phyloP scores from a whole-genome alignment of 2,888 invertebrate species.

The Zygaena filipendulae region DNA sequence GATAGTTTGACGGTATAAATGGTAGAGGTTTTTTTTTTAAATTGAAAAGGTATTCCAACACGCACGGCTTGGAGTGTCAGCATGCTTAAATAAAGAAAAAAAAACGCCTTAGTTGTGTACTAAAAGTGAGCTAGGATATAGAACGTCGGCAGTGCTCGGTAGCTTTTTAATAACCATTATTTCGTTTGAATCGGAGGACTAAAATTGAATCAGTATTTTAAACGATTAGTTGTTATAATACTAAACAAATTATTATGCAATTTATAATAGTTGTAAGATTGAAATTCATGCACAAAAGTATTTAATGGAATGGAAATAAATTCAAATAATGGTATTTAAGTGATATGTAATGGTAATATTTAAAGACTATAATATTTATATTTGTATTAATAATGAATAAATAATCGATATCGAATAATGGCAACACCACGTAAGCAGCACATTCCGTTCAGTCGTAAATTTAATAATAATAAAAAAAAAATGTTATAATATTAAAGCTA shows the following conservation, averaged over 20 bases:
- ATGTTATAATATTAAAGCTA: conserved; percentile 3
- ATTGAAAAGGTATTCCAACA: too few relatives aligned
- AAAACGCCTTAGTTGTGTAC: too few relatives aligned
- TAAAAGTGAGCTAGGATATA: too few relatives aligned
- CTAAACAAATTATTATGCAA: conserved; percentile 37
- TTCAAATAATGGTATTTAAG: too few relatives aligned
- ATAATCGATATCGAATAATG: conserved; percentile 25
- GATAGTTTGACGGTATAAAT: conserved; percentile 24
- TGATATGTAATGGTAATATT: too few relatives aligned
- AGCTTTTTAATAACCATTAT: too few relatives aligned
- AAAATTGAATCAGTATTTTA: conserved; percentile 37
- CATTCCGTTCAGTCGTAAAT: conserved; percentile 58
- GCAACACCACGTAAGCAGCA: conserved; percentile 48
- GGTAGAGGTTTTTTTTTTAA: too few relatives aligned
- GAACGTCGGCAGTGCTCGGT: too few relatives aligned
- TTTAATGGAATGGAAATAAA: conserved; percentile 36
- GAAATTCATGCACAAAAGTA: conserved; percentile 53
- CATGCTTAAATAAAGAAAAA: too few relatives aligned
- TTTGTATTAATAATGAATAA: conserved; percentile 27
- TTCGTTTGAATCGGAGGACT: too few relatives aligned
- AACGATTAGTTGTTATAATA: conserved; percentile 31
- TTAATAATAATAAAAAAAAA: conserved; percentile 12
- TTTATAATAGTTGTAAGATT: conserved; percentile 37
- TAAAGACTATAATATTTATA: too few relatives aligned
- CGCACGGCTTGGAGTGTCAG: too few relatives aligned